Percentiles rank a stretch among this genome's conserved stretches.
Evolutionary conservation across 2,797 vertebrate genomes (phyloP).

Genomic region (Champsocephalus gunnari): DNA sequence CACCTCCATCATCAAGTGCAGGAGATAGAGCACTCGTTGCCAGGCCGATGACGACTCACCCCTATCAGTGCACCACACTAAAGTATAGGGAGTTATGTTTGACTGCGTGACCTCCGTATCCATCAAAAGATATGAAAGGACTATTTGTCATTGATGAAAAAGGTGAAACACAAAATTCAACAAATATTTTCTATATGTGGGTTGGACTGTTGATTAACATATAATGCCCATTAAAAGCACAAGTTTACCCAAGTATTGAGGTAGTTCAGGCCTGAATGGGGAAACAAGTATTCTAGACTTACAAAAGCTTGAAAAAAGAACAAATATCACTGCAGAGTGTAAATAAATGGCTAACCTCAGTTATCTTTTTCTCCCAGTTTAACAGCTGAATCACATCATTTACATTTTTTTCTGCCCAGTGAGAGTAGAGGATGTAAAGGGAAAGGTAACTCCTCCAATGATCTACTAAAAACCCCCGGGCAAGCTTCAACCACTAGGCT

Average conservation of each 20-base stretch:
- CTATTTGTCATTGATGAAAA: slow-evolving; percentile 57
- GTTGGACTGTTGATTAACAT: not conserved
- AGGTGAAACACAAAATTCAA: slow-evolving; percentile 40
- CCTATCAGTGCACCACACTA: slow-evolving; percentile 61
- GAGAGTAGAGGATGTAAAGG: slow-evolving; percentile 48
- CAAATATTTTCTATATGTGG: slow-evolving; percentile 30
- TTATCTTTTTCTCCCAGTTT: slow-evolving; percentile 39
- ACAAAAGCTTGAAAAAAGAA: slow-evolving; percentile 7
- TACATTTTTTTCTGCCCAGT: slow-evolving; percentile 19
- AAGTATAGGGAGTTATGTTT: slow-evolving; percentile 65
- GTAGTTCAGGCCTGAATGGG: not conserved
- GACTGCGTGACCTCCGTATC: slow-evolving; percentile 67
- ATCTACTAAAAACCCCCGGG: slow-evolving; percentile 62
- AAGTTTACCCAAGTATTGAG: not conserved
- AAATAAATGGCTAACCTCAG: slow-evolving; percentile 47
- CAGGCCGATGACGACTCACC: slow-evolving; percentile 68
- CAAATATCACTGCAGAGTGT: slow-evolving; percentile 3
- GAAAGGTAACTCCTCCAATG: slow-evolving; percentile 66
- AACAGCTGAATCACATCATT: slow-evolving; percentile 63
- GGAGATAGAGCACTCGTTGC: slow-evolving; percentile 74
- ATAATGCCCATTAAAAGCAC: not conserved
- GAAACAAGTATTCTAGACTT: slow-evolving; percentile 23
- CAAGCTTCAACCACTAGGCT: slow-evolving; percentile 54
- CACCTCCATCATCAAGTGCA: slow-evolving; percentile 74
- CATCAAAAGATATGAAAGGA: slow-evolving; percentile 73